Evolutionary conservation across 2,888 invertebrate genomes (phyloP).

Genomic region (Matsumyia berberina): DNA sequence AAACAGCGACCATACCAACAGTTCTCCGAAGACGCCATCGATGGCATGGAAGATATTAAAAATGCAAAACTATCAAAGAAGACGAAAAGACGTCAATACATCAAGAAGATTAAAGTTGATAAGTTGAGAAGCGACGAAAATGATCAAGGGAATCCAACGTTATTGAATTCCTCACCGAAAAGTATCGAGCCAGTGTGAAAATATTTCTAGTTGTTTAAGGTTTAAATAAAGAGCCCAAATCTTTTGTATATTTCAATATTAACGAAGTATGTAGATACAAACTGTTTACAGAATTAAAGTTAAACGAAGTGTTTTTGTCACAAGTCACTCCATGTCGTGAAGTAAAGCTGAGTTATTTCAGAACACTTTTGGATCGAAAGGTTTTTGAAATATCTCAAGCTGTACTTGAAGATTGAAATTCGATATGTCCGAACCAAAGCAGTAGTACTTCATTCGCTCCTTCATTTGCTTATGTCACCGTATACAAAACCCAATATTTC

Average conservation of each 20-base stretch:
- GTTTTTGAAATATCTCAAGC: no score
- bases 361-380: no score
- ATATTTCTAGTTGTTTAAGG: background rate
- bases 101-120: slow-evolving; percentile 82
- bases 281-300: background rate
- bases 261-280: slow-evolving; percentile 1
- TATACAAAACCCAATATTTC: no score
- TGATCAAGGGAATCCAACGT: background rate
- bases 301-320: background rate
- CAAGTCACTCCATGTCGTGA: no score
- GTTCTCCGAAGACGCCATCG: slow-evolving; percentile 84
- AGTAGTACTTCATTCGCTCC: no score
- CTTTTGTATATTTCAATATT: background rate
- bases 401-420: no score
- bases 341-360: no score
- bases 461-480: no score
- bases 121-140: slow-evolving; percentile 79
- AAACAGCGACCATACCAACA: slow-evolving; percentile 88
- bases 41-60: slow-evolving; percentile 81
- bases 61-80: slow-evolving; percentile 79
- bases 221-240: background rate
- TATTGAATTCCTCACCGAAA: background rate
- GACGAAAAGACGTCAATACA: slow-evolving; percentile 82
- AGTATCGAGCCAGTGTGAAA: slow-evolving; percentile 25
- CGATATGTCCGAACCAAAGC: no score